Evolutionary conservation across 1,140 invertebrate genomes (phyloP), one percentile per base, ranked within the genome.

Genomic region (Pseudomyrmex sp.): DNA sequence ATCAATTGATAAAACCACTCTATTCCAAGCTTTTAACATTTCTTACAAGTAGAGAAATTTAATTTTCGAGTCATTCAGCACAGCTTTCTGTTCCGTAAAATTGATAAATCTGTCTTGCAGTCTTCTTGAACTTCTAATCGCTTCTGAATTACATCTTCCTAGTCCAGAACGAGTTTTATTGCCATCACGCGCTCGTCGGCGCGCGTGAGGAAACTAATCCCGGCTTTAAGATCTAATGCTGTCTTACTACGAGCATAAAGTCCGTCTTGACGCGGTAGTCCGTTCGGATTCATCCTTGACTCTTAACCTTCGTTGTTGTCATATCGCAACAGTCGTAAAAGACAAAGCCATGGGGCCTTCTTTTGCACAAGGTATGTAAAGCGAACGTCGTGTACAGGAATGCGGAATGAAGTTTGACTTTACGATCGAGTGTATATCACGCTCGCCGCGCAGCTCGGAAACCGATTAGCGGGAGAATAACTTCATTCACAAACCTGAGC

Each of bases 381-480:
- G 73, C 66, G 52, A 77, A 1, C 26, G 50, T 48, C 50, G 3
- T 2, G 35, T 7, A 35, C 52, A 20, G 48, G 82, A 87, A 87
- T 88, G 52, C 74, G 68, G 77, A 88, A 88, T 83, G 59, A 83
- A 85, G 70, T 84, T 66, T 50, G 48, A 86, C 59, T 89, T 88
- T 88, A 89, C 79, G 84, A 88, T 89, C 87, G 70, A 68, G 80
- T 66, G 73, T 89, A 89, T 83, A 88, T 89, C 84, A 85, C 65
- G 46, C 26, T 68, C 35, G 76, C 74, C 35, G 76, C 74, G 75
- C 52, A n/a, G 62, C 75, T 79, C 86, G 65, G 86, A 89, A 89
- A 84, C 84, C 84, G 88, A 89, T 89, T 89, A 89, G 84, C 58
- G 79, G 84, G 61, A 88, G 61, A 88, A 89, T 88, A 89, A 88